Conservation (phyloP, 2,888 invertebrate species). For the Hypomecis atomaria region DNA sequence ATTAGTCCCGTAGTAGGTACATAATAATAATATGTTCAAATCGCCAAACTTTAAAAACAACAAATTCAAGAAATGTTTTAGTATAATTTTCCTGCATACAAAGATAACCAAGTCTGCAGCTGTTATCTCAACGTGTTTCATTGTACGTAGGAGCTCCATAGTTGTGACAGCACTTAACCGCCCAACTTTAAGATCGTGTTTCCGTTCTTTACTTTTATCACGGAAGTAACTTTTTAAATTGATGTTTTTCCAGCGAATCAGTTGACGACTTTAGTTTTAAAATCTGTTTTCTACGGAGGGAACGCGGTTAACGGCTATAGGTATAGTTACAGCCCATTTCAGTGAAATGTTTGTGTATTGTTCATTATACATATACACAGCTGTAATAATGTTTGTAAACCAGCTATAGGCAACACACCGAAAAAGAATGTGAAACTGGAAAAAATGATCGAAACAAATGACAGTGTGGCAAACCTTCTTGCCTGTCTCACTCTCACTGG, state of each 20-base stretch:
- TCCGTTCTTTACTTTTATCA: slow-evolving; percentile 56
- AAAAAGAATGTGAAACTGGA: no score
- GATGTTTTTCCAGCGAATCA: slow-evolving; percentile 64
- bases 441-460: no score
- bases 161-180: slow-evolving; percentile 47
- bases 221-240: slow-evolving; percentile 61
- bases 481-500: no score
- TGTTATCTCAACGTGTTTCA: slow-evolving; percentile 3
- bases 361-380: slow-evolving; percentile 18
- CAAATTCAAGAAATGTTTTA: no score
- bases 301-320: slow-evolving; percentile 53
- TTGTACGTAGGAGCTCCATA: slow-evolving; percentile 4
- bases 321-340: slow-evolving; percentile 38
- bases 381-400: no score
- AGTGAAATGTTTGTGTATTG: slow-evolving; percentile 25
- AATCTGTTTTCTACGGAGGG: slow-evolving; percentile 61
- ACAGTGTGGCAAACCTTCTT: no score
- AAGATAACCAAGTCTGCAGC: not conserved
- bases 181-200: slow-evolving; percentile 54
- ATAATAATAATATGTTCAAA: no score
- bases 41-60: no score
- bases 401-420: no score
- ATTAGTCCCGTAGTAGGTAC: no score
- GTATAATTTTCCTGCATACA: not conserved
- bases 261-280: slow-evolving; percentile 60